Evolutionary conservation across 2,888 invertebrate genomes (phyloP), one percentile per base, ranked within the genome.

Genomic region (Podabrus alpinus): DNA sequence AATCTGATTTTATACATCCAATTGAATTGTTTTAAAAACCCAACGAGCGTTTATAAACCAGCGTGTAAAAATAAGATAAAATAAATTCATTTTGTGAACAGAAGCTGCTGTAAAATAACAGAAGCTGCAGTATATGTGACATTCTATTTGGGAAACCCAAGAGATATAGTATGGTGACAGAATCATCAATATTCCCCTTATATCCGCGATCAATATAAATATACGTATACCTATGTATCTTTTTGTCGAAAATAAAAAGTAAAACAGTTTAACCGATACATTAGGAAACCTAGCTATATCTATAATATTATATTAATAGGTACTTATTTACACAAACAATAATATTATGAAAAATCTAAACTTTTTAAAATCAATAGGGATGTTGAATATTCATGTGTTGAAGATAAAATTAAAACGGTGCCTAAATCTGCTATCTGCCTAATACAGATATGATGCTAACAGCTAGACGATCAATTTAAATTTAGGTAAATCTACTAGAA

Each of bases 31-130:
- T 45, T 45, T n/a, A 45, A 45, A 45, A 45, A 45, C 45, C 45
- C 7, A 45, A 45, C 45, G 45, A 45, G 45, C n/a, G 45, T 45
- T 45, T 45, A 45, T 45, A 61, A 61, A 61, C 61, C 17, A 61
- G 17, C 17, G 16, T 61, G 62, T 19, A 64, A 64, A 64, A 64
- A 64, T 19, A 64, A 16, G n/a, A 17, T 64, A 19, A 19, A 21
- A 64, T 64, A 64, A 64, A 64, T 64, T 64, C 62, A 64, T 64
- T 64, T 64, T 64, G 62, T 64, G 67, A 74, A 70, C 70, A 70
- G 74, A 59, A 66, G 70, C 67, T 70, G 70, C 60, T 74, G 61
- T 61, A 69, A 74, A 70, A 74, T 60, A 74, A 64, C 72, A 73
- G 72, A 61, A 69, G 66, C 69, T 66, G 66, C 68, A 66, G 74